phyloP scores from a whole-genome alignment of 2,113 vertebrate species.

The Asarcornis scutulata region DNA sequence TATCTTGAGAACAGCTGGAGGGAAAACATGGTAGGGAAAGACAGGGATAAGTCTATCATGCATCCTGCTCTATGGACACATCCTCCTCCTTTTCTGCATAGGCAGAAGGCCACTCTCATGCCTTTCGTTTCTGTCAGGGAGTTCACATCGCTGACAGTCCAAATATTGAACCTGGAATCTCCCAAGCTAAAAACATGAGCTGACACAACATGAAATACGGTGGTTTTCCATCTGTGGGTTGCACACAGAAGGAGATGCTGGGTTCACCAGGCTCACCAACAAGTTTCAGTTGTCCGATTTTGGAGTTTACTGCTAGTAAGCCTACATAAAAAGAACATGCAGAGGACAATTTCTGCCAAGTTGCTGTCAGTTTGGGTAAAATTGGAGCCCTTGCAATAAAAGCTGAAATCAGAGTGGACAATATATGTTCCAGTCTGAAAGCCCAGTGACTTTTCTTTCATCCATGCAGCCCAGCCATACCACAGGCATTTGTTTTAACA shows the following conservation, averaged over 20 bases:
- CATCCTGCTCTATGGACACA: not conserved
- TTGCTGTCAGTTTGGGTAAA: not conserved
- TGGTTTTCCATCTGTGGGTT: not conserved
- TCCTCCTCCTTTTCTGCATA: not conserved
- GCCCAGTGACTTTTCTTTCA: not conserved
- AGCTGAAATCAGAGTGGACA: not conserved
- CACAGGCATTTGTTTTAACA: slow-evolving; percentile 11
- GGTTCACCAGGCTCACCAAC: not conserved
- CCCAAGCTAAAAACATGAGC: not conserved
- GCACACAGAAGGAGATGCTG: not conserved
- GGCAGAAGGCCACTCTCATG: fast-evolving
- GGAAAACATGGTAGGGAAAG: not conserved
- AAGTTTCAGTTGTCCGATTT: not conserved
- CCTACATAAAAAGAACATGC: not conserved
- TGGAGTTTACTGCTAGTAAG: not conserved
- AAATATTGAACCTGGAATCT: fast-evolving
- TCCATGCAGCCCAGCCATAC: not conserved
- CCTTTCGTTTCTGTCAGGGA: not conserved
- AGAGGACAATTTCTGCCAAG: not conserved
- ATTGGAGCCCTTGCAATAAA: not conserved
- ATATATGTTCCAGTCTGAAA: not conserved
- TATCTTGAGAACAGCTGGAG: not conserved
- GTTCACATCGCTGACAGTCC: not conserved
- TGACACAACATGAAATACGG: not conserved
- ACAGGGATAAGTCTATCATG: not conserved